Conservation (phyloP, 2,888 invertebrate species). For the Lacanobia wlatinum region DNA sequence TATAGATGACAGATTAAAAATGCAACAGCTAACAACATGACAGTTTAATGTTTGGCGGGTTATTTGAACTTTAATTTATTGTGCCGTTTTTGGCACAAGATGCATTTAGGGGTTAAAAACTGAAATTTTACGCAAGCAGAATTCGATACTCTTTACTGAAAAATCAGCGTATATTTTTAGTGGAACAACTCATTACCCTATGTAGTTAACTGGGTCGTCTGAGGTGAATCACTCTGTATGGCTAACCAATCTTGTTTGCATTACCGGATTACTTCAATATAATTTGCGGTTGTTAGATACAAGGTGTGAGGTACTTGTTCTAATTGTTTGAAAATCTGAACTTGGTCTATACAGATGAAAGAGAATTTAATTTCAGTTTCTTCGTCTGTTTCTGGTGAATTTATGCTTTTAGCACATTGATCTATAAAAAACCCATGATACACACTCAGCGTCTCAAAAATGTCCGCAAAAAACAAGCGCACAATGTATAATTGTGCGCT, state of each 20-base stretch:
- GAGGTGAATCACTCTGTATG: constrained; percentile 59
- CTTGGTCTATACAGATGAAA: neutral
- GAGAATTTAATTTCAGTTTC: neutral
- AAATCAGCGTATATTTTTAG: constrained; percentile 62
- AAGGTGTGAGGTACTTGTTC: constrained; percentile 22
- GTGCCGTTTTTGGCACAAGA: too few relatives aligned
- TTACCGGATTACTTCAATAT: constrained; percentile 51
- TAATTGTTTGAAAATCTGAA: constrained; percentile 19
- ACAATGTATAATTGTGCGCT: too few relatives aligned
- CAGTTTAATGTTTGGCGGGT: too few relatives aligned
- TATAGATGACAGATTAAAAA: too few relatives aligned
- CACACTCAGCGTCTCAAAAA: too few relatives aligned
- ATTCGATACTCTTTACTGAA: constrained; percentile 48
- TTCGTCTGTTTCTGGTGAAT: neutral
- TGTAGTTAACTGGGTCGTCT: constrained; percentile 59
- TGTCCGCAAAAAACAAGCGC: too few relatives aligned
- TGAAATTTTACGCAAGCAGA: constrained; percentile 27
- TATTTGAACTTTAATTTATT: too few relatives aligned
- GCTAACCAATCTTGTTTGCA: constrained; percentile 40
- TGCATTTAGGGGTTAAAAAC: too few relatives aligned
- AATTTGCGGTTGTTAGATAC: constrained; percentile 36
- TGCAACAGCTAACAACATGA: too few relatives aligned
- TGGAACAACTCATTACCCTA: constrained; percentile 53
- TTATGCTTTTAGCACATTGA: neutral
- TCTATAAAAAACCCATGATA: too few relatives aligned